A percentile compares a stretch with the other conserved stretches of the same genome.
Conservation (phyloP, 2,113 vertebrate genomes). For the Nyctibius bracteatus region DNA sequence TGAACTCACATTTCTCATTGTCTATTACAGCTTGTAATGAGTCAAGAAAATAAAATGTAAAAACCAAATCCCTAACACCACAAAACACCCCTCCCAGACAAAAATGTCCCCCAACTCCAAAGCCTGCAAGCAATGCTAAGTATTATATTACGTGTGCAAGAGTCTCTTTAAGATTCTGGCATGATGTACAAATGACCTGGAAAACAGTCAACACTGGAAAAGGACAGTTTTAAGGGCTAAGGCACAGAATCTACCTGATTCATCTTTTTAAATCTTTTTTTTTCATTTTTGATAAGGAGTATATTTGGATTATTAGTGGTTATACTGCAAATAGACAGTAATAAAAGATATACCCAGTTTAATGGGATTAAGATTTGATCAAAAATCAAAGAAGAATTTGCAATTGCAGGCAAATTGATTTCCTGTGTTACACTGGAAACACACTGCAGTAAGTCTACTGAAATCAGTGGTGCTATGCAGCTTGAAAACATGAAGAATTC, state of each 20-base stretch:
- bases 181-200: not conserved
- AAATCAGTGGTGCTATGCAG: not conserved
- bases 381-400: not conserved
- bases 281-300: not conserved
- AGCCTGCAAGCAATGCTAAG: not conserved
- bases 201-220: not conserved
- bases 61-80: not conserved
- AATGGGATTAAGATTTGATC: not conserved
- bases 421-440: not conserved
- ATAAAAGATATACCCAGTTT: not conserved
- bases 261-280: fast-evolving
- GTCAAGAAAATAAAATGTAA: not conserved
- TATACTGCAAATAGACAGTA: not conserved
- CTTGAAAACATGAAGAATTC: not conserved
- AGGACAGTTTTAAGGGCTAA: not conserved
- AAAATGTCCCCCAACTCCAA: not conserved
- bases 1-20: not conserved
- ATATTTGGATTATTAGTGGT: not conserved
- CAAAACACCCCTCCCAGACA: not conserved
- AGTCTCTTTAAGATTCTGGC: not conserved
- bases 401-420: not conserved
- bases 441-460: not conserved
- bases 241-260: not conserved
- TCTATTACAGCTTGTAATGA: not conserved
- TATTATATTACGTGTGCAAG: not conserved